Conservation (phyloP, 2,888 invertebrate genomes). For the Villa cingulata region DNA sequence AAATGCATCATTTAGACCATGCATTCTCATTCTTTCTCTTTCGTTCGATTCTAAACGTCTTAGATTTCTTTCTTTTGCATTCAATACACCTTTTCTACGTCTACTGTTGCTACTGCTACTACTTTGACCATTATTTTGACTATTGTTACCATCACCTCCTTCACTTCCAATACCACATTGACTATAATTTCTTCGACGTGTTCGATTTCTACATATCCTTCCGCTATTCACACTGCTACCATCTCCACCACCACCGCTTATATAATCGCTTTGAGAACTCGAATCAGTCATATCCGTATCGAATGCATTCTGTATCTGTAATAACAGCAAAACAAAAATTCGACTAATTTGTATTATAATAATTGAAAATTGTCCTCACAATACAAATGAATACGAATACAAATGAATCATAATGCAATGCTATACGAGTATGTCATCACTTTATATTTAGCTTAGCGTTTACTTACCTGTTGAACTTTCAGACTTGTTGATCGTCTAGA, state of each 20-base stretch:
- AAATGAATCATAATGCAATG: too few relatives aligned
- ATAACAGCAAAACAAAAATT: background rate
- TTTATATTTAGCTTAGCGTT: too few relatives aligned
- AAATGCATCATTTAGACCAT: slow-evolving; percentile 81
- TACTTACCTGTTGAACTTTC: slow-evolving; percentile 7
- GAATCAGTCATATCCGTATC: slow-evolving; percentile 37
- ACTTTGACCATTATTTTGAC: background rate
- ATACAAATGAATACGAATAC: too few relatives aligned
- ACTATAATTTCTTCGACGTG: slow-evolving; percentile 9
- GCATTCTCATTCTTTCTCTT: slow-evolving; percentile 84
- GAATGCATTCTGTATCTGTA: slow-evolving; percentile 11
- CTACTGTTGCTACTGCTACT: slow-evolving; percentile 31
- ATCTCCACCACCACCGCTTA: slow-evolving; percentile 32
- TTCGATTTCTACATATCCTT: slow-evolving; percentile 9
- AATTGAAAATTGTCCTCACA: too few relatives aligned
- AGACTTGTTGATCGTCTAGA: background rate
- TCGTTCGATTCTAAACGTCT: slow-evolving; percentile 82
- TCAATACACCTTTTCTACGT: slow-evolving; percentile 61
- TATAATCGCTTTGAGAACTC: slow-evolving; percentile 36
- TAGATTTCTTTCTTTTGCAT: slow-evolving; percentile 72
- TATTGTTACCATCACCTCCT: slow-evolving; percentile 19
- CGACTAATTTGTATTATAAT: background rate
- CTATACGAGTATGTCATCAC: too few relatives aligned
- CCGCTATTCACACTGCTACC: slow-evolving; percentile 11
- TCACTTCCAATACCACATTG: slow-evolving; percentile 34